A percentile compares a stretch with the other conserved stretches of the same genome.
phyloP scores from a whole-genome alignment of 2,888 invertebrate species.

The Leucoma salicis region DNA sequence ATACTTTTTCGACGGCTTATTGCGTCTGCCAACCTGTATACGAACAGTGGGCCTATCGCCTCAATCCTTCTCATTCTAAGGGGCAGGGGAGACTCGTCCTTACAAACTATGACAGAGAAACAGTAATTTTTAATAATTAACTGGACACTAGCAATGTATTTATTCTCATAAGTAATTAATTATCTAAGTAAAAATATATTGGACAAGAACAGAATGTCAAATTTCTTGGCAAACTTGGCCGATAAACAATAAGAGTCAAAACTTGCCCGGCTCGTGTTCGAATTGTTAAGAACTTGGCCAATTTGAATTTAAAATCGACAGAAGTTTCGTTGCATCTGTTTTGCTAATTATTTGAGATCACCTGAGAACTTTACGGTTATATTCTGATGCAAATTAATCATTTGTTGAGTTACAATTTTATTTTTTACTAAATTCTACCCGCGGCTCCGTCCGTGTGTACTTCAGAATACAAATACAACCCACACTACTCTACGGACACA shows the following conservation, averaged over 20 bases:
- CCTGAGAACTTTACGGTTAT: slow-evolving; percentile 44
- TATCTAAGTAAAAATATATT: slow-evolving; percentile 5
- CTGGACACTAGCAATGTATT: neutral
- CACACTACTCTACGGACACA: too few relatives aligned
- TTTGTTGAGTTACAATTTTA: slow-evolving; percentile 3
- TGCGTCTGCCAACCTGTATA: too few relatives aligned
- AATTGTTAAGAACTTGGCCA: slow-evolving; percentile 45
- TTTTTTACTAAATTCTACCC: too few relatives aligned
- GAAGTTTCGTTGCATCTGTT: slow-evolving; percentile 53
- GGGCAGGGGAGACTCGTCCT: too few relatives aligned
- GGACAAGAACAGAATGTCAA: slow-evolving; percentile 6
- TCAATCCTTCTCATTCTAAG: too few relatives aligned
- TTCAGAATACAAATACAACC: too few relatives aligned
- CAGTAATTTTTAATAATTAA: neutral
- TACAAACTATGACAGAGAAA: too few relatives aligned
- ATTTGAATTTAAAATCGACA: slow-evolving; percentile 74
- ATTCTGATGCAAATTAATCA: slow-evolving; percentile 10
- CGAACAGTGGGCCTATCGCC: too few relatives aligned
- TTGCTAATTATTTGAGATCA: slow-evolving; percentile 72
- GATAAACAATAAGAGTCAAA: slow-evolving; percentile 10
- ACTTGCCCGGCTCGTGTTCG: slow-evolving; percentile 42
- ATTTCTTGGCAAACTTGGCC: slow-evolving; percentile 31
- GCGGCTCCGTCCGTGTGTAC: too few relatives aligned
- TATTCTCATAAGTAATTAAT: neutral
- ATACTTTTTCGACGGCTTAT: too few relatives aligned